A percentile compares a stretch with the other conserved stretches of the same genome.
These are phyloP conservation scores for Campoplex capitator DNA, from an alignment of 2,888 invertebrate species.

Conservation along the genomic window DNA sequence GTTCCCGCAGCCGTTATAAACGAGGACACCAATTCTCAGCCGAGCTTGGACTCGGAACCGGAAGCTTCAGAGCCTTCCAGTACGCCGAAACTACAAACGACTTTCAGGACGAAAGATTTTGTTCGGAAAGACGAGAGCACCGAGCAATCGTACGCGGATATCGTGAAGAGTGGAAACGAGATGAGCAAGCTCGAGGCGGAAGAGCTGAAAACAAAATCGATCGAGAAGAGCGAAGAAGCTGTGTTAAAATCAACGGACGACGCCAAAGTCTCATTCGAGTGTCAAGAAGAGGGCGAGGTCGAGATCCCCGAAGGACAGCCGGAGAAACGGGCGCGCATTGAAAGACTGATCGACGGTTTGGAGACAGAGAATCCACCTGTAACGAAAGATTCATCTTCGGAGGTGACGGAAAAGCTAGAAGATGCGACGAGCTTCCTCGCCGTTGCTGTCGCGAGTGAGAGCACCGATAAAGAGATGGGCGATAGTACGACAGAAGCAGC, in stretches of 20 bases:
- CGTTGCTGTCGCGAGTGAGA: background rate
- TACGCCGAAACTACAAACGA: conserved; percentile 80
- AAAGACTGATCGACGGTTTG: conserved; percentile 43
- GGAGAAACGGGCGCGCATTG: conserved; percentile 64
- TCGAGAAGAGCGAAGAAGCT: background rate
- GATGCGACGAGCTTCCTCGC: conserved; percentile 7
- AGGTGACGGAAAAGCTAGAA: conserved; percentile 17
- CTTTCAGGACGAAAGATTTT: conserved; percentile 82
- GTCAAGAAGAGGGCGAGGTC: conserved; percentile 51
- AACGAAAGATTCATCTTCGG: conserved; percentile 22
- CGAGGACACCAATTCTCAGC: conserved; percentile 83
- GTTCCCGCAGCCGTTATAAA: conserved; percentile 82
- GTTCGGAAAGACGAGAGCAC: conserved; percentile 70
- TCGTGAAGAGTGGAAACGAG: conserved; percentile 17
- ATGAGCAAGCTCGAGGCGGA: conserved; percentile 18
- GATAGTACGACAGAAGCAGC: conserved; percentile 39
- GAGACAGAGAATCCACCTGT: conserved; percentile 30
- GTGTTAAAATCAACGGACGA: conserved; percentile 3
- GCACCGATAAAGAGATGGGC: background rate
- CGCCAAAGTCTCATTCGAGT: conserved; percentile 46
- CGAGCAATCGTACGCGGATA: conserved; percentile 31
- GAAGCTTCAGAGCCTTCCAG: conserved; percentile 76
- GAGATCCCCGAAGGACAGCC: conserved; percentile 63
- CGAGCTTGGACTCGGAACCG: conserved; percentile 80
- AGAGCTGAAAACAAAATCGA: background rate